phyloP scores from a whole-genome alignment of 2,797 vertebrate species.

The Gobio occitaniae region DNA sequence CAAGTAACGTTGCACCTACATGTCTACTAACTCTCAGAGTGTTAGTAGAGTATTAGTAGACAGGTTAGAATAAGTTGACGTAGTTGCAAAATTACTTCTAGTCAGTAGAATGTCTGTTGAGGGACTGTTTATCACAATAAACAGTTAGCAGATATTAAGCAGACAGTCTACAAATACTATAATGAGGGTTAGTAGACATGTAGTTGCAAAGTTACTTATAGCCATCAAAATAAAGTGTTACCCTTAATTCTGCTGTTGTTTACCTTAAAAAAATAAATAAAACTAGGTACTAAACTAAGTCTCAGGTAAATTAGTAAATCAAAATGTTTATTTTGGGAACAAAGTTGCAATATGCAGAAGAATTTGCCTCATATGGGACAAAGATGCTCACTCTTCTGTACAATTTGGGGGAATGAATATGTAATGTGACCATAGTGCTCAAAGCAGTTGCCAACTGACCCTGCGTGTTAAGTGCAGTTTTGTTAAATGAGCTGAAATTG shows the following conservation, averaged over 20 bases:
- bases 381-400: background rate
- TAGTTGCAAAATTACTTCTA: no score
- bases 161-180: no score
- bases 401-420: background rate
- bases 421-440: background rate
- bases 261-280: background rate
- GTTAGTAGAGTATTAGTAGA: no score
- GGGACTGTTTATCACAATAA: no score
- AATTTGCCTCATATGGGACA: background rate
- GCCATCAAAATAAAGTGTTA: no score
- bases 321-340: background rate
- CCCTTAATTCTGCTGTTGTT: background rate
- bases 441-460: background rate
- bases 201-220: no score
- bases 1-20: no score
- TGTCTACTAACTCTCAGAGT: no score
- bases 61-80: no score
- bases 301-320: background rate
- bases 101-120: no score
- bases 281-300: background rate
- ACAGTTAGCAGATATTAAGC: no score
- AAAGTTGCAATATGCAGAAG: background rate
- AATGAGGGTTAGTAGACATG: no score
- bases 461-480: slow-evolving; percentile 32
- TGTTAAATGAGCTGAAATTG: slow-evolving; percentile 44